Percentiles rank a stretch among this genome's conserved stretches.
These are phyloP conservation scores for Columba guinea DNA, from an alignment of 2,797 vertebrate species.

Conservation along the genomic window DNA sequence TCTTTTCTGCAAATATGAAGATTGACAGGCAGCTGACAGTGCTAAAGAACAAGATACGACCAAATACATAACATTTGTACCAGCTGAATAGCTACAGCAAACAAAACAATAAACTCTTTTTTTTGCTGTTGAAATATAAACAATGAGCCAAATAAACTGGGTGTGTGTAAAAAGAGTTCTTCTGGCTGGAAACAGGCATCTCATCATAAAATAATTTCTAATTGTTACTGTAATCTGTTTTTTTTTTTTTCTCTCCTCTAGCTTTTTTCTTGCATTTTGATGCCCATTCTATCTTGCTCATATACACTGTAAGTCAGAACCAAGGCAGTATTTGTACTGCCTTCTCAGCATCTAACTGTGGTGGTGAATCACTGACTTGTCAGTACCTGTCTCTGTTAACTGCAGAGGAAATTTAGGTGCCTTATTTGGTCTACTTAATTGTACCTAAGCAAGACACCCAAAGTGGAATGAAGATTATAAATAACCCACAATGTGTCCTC, in stretches of 20 bases:
- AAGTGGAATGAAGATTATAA: neutral
- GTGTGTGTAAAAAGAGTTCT: neutral
- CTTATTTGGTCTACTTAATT: neutral
- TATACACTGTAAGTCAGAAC: neutral
- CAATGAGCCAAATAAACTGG: neutral
- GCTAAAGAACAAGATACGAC: conserved; percentile 43
- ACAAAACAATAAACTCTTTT: neutral
- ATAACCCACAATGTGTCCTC: neutral
- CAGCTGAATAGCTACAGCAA: conserved; percentile 13
- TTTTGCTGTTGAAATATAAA: neutral
- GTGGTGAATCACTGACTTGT: neutral
- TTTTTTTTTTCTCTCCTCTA: neutral
- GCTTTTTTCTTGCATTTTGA: neutral
- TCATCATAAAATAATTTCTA: neutral
- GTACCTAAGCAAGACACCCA: neutral
- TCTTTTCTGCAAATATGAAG: conserved; percentile 58
- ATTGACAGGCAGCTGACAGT: conserved; percentile 36
- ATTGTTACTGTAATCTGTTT: neutral
- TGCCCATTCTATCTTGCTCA: neutral
- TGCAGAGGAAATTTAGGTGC: neutral
- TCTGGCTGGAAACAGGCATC: neutral
- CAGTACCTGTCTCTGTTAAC: fast-evolving
- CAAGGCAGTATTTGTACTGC: neutral
- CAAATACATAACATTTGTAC: conserved; percentile 34
- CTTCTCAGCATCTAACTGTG: neutral